These are phyloP conservation scores for Oryzias woworae DNA, from an alignment of 2,113 vertebrate genomes.

Conservation along the genomic window DNA sequence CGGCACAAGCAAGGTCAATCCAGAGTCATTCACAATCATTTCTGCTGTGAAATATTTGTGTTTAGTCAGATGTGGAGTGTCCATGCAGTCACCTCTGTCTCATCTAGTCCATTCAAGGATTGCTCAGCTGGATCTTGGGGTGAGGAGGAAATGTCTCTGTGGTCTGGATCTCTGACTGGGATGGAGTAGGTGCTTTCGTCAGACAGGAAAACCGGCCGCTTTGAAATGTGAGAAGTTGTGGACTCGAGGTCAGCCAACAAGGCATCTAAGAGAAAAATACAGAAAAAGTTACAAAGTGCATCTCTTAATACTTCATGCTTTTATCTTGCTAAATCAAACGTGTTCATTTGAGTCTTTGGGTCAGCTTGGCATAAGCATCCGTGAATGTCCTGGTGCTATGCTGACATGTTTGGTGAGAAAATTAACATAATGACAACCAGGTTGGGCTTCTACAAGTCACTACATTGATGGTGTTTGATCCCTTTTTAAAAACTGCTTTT, in stretches of 20 bases:
- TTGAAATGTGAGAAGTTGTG: constrained; percentile 95
- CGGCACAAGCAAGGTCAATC: constrained; percentile 65
- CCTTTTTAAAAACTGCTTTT: no score
- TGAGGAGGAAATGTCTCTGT: constrained; percentile 83
- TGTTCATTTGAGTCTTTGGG: no score
- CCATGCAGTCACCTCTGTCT: constrained; percentile 80
- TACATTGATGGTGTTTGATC: no score
- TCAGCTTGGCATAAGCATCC: no score
- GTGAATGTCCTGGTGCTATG: no score
- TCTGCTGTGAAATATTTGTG: not conserved
- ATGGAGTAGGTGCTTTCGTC: constrained; percentile 89
- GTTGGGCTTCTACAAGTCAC: no score
- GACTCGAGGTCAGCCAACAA: constrained; percentile 95
- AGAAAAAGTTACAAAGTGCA: not conserved
- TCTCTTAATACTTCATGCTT: not conserved
- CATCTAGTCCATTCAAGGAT: constrained; percentile 86
- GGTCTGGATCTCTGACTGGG: constrained; percentile 83
- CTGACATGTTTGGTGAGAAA: no score
- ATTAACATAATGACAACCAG: no score
- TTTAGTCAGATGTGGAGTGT: not conserved
- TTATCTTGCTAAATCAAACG: not conserved
- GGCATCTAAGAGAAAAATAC: constrained; percentile 78
- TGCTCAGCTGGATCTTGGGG: constrained; percentile 80
- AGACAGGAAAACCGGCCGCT: constrained; percentile 86
- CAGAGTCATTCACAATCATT: constrained; percentile 9